Percentiles rank a stretch among this genome's conserved stretches.
Conservation (phyloP, 2,888 invertebrate species). For the Leptinotarsa haldemani region DNA sequence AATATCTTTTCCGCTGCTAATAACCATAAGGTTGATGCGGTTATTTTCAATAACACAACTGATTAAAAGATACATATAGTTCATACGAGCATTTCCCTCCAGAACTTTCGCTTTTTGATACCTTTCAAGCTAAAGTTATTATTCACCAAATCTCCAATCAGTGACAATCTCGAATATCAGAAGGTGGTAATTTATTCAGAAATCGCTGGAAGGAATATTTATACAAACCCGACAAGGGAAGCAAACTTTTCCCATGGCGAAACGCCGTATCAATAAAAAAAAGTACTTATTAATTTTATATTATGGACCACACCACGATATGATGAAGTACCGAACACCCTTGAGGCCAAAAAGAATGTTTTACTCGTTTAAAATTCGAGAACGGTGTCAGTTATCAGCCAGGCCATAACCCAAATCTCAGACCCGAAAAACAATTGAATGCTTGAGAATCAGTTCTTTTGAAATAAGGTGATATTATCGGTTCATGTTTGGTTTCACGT, state of each 20-base stretch:
- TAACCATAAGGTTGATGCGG: too few species aligned
- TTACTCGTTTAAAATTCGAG: conserved; percentile 10
- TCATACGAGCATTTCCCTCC: too few species aligned
- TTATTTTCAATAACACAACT: too few species aligned
- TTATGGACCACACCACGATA: conserved; percentile 23
- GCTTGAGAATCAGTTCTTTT: conserved; percentile 16
- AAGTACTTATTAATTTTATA: conserved; percentile 20
- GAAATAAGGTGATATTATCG: conserved; percentile 29
- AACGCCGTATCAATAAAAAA: conserved; percentile 1
- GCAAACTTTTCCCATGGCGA: neutral
- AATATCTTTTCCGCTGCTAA: too few species aligned
- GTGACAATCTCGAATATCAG: too few species aligned
- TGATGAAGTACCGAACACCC: conserved; percentile 12
- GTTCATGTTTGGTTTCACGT: conserved; percentile 11
- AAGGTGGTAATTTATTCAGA: too few species aligned
- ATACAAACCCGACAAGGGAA: neutral
- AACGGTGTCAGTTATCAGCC: conserved; percentile 14
- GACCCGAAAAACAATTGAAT: conserved; percentile 33
- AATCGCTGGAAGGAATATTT: neutral
- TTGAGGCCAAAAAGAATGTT: conserved; percentile 4
- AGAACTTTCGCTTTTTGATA: too few species aligned
- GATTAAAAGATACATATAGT: too few species aligned
- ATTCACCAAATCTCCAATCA: too few species aligned
- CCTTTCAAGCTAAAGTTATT: too few species aligned
- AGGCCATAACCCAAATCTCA: conserved; percentile 33